These are phyloP conservation scores for Scleropages formosus DNA, from an alignment of 2,797 vertebrate genomes.

Conservation along the genomic window DNA sequence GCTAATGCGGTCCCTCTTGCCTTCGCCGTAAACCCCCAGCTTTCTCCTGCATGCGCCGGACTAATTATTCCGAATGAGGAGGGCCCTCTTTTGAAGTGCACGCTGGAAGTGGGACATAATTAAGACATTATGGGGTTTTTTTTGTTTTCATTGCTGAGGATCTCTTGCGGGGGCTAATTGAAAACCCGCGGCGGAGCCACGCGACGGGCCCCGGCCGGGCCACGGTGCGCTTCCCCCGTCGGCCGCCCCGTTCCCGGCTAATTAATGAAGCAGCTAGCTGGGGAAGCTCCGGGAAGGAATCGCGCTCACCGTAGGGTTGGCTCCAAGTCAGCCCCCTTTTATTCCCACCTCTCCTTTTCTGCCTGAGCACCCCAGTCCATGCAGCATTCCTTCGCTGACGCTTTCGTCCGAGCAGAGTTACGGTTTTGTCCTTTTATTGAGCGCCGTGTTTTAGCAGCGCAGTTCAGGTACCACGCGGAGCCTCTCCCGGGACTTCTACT, in stretches of 20 bases:
- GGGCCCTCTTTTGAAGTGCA: conserved; percentile 46
- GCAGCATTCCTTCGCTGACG: too few species aligned
- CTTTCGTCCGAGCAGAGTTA: neutral
- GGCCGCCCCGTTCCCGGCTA: neutral
- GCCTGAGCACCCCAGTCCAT: neutral
- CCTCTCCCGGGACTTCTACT: too few species aligned
- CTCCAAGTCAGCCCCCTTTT: neutral
- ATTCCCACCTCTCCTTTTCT: neutral
- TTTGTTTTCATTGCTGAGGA: conserved; percentile 4
- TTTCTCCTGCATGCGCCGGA: neutral
- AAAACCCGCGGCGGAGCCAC: conserved; percentile 2
- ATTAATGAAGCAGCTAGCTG: conserved; percentile 10
- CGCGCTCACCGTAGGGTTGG: neutral
- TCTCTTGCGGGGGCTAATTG: conserved; percentile 18
- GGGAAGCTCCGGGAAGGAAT: neutral
- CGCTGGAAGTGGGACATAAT: conserved; percentile 49
- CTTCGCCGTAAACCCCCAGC: neutral
- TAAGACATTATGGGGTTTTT: conserved; percentile 44
- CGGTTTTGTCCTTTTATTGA: too few species aligned
- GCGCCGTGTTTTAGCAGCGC: too few species aligned
- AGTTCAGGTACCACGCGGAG: too few species aligned
- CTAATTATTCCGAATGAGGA: conserved; percentile 25
- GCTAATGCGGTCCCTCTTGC: neutral
- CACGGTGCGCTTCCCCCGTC: neutral
- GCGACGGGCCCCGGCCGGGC: neutral